These are phyloP conservation scores for Poecilus cupreus DNA, from an alignment of 2,888 invertebrate genomes.

Conservation along the genomic window DNA sequence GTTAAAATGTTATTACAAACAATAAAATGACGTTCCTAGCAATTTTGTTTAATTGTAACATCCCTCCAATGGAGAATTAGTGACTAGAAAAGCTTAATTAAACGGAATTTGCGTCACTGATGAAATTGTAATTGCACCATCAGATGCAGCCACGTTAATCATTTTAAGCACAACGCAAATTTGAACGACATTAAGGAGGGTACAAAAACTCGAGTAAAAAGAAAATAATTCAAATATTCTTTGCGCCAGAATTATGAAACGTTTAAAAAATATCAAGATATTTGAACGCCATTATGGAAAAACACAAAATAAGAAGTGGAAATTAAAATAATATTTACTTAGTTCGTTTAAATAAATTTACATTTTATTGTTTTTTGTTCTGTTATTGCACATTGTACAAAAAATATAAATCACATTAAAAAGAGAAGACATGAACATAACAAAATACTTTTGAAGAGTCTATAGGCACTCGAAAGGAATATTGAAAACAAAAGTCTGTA, in stretches of 20 bases:
- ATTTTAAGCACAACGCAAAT: conserved; percentile 3
- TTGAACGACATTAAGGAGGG: neutral
- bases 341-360: too few species aligned
- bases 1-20: conserved; percentile 9
- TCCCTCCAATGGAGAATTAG: conserved; percentile 3
- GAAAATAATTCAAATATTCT: neutral
- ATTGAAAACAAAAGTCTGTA: too few species aligned
- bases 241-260: neutral
- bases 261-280: too few species aligned
- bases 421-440: too few species aligned
- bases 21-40: neutral
- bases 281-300: too few species aligned
- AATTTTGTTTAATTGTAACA: conserved; percentile 2
- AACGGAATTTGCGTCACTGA: conserved; percentile 17
- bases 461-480: too few species aligned
- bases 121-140: conserved; percentile 19
- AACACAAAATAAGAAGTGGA: too few species aligned
- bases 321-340: too few species aligned
- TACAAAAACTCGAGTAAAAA: neutral
- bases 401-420: too few species aligned
- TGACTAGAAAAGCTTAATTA: conserved; percentile 37
- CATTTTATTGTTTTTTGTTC: too few species aligned
- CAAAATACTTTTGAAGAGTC: too few species aligned
- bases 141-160: conserved; percentile 3
- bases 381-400: too few species aligned